These are phyloP conservation scores for Phoenicopterus ruber DNA, from an alignment of 2,113 vertebrate genomes.

Conservation along the genomic window DNA sequence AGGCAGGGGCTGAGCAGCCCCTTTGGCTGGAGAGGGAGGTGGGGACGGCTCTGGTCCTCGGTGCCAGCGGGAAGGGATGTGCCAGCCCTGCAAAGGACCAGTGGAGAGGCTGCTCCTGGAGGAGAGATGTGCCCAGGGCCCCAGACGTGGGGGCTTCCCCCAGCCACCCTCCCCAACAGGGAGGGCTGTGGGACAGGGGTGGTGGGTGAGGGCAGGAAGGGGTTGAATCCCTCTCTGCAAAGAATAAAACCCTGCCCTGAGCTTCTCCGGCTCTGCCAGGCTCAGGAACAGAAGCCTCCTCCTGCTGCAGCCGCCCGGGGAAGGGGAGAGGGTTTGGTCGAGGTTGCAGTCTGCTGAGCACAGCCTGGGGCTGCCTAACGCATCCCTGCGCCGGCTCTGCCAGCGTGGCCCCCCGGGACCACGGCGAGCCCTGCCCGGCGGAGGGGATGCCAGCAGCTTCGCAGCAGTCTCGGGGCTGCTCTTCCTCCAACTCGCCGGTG, in stretches of 20 bases:
- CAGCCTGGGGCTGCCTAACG: background rate
- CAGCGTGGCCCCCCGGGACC: accelerated
- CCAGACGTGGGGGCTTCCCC: background rate
- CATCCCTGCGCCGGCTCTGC: background rate
- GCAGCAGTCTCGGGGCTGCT: background rate
- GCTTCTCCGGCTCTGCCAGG: background rate
- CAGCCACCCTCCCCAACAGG: background rate
- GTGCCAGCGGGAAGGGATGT: background rate
- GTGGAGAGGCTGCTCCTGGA: background rate
- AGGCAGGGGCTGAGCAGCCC: background rate
- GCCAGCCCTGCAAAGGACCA: background rate
- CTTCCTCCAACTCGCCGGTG: background rate
- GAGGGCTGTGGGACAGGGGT: background rate
- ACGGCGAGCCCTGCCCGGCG: accelerated
- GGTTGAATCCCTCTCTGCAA: background rate
- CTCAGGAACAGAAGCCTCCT: accelerated
- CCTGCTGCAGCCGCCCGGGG: background rate
- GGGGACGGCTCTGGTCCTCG: accelerated
- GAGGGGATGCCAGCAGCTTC: background rate
- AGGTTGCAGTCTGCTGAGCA: background rate
- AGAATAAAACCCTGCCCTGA: background rate
- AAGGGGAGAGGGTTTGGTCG: accelerated
- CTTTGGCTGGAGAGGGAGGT: background rate
- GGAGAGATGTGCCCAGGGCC: background rate
- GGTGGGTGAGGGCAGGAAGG: background rate